These are phyloP conservation scores for Parauchenoglanis punctatus DNA, from an alignment of 2,797 vertebrate genomes.

Conservation along the genomic window DNA sequence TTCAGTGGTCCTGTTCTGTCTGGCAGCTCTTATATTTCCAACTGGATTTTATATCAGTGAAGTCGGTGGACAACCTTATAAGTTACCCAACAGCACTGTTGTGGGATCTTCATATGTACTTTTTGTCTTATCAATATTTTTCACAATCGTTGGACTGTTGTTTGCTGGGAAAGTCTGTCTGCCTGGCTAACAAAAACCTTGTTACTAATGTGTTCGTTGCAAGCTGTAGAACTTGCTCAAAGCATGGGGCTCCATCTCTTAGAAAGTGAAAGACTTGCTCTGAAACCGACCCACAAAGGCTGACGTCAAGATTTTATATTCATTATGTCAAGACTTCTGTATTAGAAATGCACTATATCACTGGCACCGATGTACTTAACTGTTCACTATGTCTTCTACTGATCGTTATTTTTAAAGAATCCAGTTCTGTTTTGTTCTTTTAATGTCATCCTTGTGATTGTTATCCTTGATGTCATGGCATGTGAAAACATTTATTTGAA, in stretches of 20 bases:
- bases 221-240: neutral
- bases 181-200: constrained; percentile 77
- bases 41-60: constrained; percentile 99
- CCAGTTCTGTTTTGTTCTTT: neutral
- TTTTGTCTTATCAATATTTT: constrained; percentile 94
- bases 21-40: constrained; percentile 99
- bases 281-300: neutral
- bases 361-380: neutral
- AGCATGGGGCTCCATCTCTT: neutral
- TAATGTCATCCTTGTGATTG: neutral
- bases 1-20: constrained; percentile 98
- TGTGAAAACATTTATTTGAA: neutral
- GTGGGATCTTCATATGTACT: constrained; percentile 98
- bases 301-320: neutral
- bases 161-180: constrained; percentile 91
- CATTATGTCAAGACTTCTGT: neutral
- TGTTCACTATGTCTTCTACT: neutral
- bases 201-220: neutral
- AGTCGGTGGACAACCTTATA: constrained; percentile 98
- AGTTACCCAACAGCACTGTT: constrained; percentile 98
- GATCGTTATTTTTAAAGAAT: neutral
- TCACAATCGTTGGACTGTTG: constrained; percentile 90
- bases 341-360: neutral
- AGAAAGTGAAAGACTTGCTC: neutral
- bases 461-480: constrained; percentile 12